phyloP scores from a whole-genome alignment of 2,888 invertebrate genomes.

The Nemoura dubitans region DNA sequence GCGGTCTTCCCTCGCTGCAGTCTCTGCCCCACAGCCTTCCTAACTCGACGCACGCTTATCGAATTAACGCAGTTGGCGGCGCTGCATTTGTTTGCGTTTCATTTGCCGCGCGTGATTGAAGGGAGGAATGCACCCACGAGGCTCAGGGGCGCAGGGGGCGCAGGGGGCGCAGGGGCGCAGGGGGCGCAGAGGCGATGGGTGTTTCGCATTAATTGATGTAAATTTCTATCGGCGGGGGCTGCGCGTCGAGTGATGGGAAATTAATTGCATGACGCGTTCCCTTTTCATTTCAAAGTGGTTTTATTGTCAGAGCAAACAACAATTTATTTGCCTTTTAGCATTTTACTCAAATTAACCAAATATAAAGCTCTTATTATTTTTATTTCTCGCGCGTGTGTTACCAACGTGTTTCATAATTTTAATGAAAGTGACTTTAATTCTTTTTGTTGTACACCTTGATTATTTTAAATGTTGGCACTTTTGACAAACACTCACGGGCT shows the following conservation, averaged over 20 bases:
- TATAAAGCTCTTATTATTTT: constrained; percentile 3
- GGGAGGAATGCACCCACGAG: neutral
- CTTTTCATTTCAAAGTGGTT: neutral
- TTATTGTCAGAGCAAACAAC: neutral
- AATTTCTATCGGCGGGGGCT: neutral
- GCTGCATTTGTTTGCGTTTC: constrained; percentile 10
- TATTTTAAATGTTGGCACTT: neutral
- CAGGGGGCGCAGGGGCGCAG: neutral
- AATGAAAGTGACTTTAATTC: neutral
- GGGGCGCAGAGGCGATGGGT: neutral
- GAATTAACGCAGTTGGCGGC: neutral
- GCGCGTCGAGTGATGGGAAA: neutral
- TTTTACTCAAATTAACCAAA: neutral
- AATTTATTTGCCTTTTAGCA: neutral
- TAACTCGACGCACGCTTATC: neutral
- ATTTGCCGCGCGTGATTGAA: constrained; percentile 14
- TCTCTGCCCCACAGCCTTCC: no score
- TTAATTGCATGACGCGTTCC: neutral
- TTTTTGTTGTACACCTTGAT: neutral
- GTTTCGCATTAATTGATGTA: constrained; percentile 26
- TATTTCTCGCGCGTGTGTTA: neutral
- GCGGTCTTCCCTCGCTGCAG: neutral
- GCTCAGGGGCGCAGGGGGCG: neutral
- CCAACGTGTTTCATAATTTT: neutral
- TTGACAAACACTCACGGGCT: neutral